These are phyloP conservation scores for Gavialis gangeticus DNA, from an alignment of 2,113 vertebrate species.

Conservation along the genomic window DNA sequence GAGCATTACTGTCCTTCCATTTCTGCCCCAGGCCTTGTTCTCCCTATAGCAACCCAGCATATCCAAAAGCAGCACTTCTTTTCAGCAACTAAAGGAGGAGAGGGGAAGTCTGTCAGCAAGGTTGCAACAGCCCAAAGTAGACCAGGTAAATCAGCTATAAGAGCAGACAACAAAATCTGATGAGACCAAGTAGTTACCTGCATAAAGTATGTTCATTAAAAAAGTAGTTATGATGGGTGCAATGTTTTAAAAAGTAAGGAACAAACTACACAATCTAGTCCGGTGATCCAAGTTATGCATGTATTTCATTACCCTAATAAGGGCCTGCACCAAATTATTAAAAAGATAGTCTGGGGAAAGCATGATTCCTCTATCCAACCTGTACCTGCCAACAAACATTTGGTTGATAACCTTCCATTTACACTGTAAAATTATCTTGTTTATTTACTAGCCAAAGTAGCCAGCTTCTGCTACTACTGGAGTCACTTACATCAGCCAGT, in stretches of 20 bases:
- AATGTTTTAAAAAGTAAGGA: background rate
- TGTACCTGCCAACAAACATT: background rate
- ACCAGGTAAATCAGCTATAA: background rate
- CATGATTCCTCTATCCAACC: background rate
- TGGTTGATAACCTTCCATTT: background rate
- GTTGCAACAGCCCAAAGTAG: background rate
- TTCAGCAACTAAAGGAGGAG: background rate
- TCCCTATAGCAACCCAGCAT: background rate
- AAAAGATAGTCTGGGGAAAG: background rate
- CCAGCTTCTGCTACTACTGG: background rate
- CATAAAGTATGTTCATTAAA: background rate
- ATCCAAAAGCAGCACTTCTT: background rate
- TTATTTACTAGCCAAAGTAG: background rate
- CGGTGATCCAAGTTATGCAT: background rate
- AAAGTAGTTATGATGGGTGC: background rate
- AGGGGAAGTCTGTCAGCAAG: background rate
- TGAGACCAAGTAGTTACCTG: background rate
- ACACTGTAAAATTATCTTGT: background rate
- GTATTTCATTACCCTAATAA: background rate
- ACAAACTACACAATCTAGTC: background rate
- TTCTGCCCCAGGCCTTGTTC: rapidly evolving
- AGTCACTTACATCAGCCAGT: background rate
- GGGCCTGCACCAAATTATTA: background rate
- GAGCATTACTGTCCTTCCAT: background rate
- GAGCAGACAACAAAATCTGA: rapidly evolving